A percentile compares a stretch with the other conserved stretches of the same genome.
Conservation (phyloP, 2,888 invertebrate species). For the Coleophora flavipennella region DNA sequence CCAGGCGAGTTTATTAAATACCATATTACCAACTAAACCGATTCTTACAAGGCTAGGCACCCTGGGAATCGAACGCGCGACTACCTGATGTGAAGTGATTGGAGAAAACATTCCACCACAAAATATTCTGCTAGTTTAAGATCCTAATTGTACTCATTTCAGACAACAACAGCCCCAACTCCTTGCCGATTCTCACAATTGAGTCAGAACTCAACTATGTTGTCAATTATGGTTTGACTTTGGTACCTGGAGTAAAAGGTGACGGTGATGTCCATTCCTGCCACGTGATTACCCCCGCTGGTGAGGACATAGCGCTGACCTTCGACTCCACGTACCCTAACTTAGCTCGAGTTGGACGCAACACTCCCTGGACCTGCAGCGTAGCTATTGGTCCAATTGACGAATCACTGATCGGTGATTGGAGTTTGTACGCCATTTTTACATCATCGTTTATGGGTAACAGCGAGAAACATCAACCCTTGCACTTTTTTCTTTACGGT, state of each 20-base stretch:
- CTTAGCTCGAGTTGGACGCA: slow-evolving; percentile 1
- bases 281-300: slow-evolving; percentile 33
- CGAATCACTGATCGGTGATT: slow-evolving; percentile 22
- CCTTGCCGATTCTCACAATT: slow-evolving; percentile 11
- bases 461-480: slow-evolving; percentile 22
- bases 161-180: slow-evolving; percentile 18
- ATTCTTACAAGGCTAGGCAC: too few relatives aligned
- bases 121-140: too few relatives aligned
- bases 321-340: slow-evolving; percentile 22
- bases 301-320: slow-evolving; percentile 17
- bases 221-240: slow-evolving; percentile 25
- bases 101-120: too few relatives aligned
- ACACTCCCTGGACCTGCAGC: slow-evolving; percentile 18
- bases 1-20: too few relatives aligned
- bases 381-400: slow-evolving; percentile 27
- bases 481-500: slow-evolving; percentile 30
- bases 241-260: slow-evolving; percentile 22
- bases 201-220: slow-evolving; percentile 18
- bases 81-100: too few relatives aligned
- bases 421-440: slow-evolving; percentile 31
- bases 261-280: slow-evolving; percentile 19
- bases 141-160: slow-evolving; percentile 12
- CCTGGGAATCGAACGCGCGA: too few relatives aligned
- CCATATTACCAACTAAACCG: too few relatives aligned
- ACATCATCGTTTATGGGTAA: slow-evolving; percentile 8